Evolutionary conservation across 2,797 vertebrate species (phyloP).

Genomic region (Yasuhikotakia modesta): DNA sequence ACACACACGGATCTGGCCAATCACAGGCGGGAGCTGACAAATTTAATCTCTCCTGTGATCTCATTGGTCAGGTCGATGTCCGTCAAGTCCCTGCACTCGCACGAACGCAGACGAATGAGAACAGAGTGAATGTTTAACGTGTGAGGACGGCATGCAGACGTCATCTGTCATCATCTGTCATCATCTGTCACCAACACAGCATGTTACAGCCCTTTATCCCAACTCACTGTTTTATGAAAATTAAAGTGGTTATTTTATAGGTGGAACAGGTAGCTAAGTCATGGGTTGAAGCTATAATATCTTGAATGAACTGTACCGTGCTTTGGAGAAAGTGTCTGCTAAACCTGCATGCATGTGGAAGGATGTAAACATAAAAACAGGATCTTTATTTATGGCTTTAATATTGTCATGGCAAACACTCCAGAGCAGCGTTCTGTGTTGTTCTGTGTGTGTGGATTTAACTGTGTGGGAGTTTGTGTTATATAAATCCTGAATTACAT

Average conservation of each 20-base stretch:
- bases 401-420: constrained; percentile 21
- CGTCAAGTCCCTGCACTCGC: constrained; percentile 45
- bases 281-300: neutral
- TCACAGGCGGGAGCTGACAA: constrained; percentile 51
- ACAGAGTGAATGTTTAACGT: constrained; percentile 23
- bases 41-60: constrained; percentile 60
- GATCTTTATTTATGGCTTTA: neutral
- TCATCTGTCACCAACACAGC: too few species aligned
- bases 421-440: constrained; percentile 26
- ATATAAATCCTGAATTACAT: constrained; percentile 74
- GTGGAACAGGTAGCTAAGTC: too few species aligned
- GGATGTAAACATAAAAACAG: neutral
- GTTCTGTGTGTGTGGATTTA: constrained; percentile 49
- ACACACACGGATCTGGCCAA: constrained; percentile 64
- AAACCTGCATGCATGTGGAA: neutral
- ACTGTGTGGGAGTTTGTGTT: constrained; percentile 60
- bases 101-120: constrained; percentile 15
- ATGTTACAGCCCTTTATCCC: too few species aligned
- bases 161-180: too few species aligned
- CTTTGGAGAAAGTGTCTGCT: neutral
- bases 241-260: too few species aligned
- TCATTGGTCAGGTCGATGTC: constrained; percentile 68
- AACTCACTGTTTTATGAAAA: too few species aligned
- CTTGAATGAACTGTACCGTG: neutral
- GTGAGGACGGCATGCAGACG: too few species aligned